Percentiles rank a stretch among this genome's conserved stretches.
These are phyloP conservation scores for Asteroscopus sphinx DNA, from an alignment of 2,888 invertebrate genomes.

Conservation along the genomic window DNA sequence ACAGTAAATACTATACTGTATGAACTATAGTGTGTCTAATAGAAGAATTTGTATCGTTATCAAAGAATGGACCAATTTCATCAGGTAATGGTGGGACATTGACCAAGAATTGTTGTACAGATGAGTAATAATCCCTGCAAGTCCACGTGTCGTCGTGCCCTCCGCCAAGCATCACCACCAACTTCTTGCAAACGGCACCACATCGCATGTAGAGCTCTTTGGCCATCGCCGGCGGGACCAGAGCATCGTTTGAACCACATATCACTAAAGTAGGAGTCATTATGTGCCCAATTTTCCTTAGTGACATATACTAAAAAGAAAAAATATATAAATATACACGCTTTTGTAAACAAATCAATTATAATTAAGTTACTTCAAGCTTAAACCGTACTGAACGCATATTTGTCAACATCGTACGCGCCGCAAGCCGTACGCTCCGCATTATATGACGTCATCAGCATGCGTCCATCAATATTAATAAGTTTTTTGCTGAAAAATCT, in stretches of 20 bases:
- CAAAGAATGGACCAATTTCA: constrained; percentile 72
- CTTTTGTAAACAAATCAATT: not conserved
- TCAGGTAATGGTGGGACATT: constrained; percentile 75
- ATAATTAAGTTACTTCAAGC: too few species aligned
- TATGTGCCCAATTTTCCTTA: constrained; percentile 93
- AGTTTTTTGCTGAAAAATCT: too few species aligned
- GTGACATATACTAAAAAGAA: constrained; percentile 91
- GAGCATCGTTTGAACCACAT: constrained; percentile 95
- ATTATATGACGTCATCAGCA: too few species aligned
- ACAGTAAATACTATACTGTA: constrained; percentile 64
- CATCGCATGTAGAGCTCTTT: constrained; percentile 93
- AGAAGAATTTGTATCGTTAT: constrained; percentile 63
- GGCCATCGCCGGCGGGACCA: constrained; percentile 98
- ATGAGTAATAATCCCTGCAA: constrained; percentile 93
- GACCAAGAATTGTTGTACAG: constrained; percentile 87
- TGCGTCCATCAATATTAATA: too few species aligned
- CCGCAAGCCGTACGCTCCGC: too few species aligned
- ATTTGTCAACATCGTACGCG: too few species aligned
- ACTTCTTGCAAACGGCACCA: constrained; percentile 93
- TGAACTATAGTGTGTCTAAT: constrained; percentile 69
- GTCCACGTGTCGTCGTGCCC: constrained; percentile 99
- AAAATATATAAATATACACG: not conserved
- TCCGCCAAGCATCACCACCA: constrained; percentile 94
- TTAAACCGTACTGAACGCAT: too few species aligned
- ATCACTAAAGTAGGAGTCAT: constrained; percentile 95